A percentile compares a stretch with the other conserved stretches of the same genome.
Evolutionary conservation across 2,113 vertebrate genomes (phyloP).

Genomic region (Myxocyprinus asiaticus): DNA sequence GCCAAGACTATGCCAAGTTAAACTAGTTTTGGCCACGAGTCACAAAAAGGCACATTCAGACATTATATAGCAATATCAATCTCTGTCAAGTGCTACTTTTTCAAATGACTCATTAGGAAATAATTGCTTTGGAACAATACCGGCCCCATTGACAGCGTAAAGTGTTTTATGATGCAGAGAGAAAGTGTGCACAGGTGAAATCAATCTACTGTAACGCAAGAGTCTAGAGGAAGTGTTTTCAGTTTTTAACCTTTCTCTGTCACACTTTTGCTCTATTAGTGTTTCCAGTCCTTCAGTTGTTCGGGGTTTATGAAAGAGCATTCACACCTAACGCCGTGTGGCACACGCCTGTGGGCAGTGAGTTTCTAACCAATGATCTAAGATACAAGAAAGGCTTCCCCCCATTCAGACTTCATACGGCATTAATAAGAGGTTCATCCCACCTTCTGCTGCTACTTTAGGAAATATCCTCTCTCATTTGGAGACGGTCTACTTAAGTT

Average conservation of each 20-base stretch:
- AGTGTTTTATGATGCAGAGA: slow-evolving; percentile 23
- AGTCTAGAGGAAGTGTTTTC: slow-evolving; percentile 27
- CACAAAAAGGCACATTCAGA: slow-evolving; percentile 33
- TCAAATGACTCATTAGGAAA: slow-evolving; percentile 29
- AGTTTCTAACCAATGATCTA: slow-evolving; percentile 57
- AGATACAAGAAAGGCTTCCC: slow-evolving; percentile 56
- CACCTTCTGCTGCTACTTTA: slow-evolving; percentile 29
- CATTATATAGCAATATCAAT: slow-evolving; percentile 33
- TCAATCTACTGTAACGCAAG: slow-evolving; percentile 41
- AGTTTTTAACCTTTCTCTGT: slow-evolving; percentile 14
- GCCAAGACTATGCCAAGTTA: no score
- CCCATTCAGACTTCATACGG: slow-evolving; percentile 51
- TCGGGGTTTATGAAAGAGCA: slow-evolving; percentile 41
- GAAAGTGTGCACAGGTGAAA: slow-evolving; percentile 21
- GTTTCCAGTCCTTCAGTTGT: neutral
- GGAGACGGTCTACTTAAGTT: neutral
- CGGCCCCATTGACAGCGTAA: neutral
- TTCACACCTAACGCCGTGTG: slow-evolving; percentile 59
- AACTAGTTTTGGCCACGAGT: slow-evolving; percentile 7
- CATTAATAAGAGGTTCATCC: slow-evolving; percentile 61
- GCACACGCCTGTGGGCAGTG: slow-evolving; percentile 50
- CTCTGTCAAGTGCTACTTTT: slow-evolving; percentile 10
- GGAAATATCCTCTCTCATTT: slow-evolving; percentile 22
- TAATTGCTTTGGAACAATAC: slow-evolving; percentile 36
- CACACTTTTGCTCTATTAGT: slow-evolving; percentile 6